Percentiles rank a stretch among this genome's conserved stretches.
phyloP scores from a whole-genome alignment of 2,113 vertebrate genomes.

The Montifringilla adamsi region DNA sequence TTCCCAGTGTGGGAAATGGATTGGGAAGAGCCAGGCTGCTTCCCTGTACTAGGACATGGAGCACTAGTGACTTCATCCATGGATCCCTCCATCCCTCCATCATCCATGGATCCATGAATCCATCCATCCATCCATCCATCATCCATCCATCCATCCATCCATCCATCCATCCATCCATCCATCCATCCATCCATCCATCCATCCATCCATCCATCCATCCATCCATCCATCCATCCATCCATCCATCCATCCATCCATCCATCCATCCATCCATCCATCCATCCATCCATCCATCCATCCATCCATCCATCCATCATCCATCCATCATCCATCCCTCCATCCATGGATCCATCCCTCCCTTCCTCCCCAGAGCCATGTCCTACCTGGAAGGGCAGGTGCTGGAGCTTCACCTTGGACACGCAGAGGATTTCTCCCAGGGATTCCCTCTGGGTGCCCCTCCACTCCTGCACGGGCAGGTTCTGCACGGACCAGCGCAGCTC shows the following conservation, averaged over 20 bases:
- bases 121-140: not conserved
- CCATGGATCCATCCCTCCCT: too few species aligned
- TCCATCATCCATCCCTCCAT: too few species aligned
- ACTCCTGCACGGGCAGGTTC: slow-evolving; percentile 80
- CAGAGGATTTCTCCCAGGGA: slow-evolving; percentile 82
- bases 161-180: not conserved
- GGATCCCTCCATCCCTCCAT: too few species aligned
- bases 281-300: too few species aligned
- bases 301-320: too few species aligned
- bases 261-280: too few species aligned
- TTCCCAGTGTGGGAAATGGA: not conserved
- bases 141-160: too few species aligned
- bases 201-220: too few species aligned
- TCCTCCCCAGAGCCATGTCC: not conserved
- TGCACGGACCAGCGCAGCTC: slow-evolving; percentile 84
- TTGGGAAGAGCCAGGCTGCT: not conserved
- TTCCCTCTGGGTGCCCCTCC: slow-evolving; percentile 80
- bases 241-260: too few species aligned
- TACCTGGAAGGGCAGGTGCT: slow-evolving; percentile 93
- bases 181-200: too few species aligned
- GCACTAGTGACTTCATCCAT: not conserved
- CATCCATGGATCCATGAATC: not conserved
- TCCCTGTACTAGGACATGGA: not conserved
- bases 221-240: too few species aligned
- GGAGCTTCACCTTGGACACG: slow-evolving; percentile 86